Conservation (phyloP, 2,113 vertebrate species). For the Bambusicola thoracicus region DNA sequence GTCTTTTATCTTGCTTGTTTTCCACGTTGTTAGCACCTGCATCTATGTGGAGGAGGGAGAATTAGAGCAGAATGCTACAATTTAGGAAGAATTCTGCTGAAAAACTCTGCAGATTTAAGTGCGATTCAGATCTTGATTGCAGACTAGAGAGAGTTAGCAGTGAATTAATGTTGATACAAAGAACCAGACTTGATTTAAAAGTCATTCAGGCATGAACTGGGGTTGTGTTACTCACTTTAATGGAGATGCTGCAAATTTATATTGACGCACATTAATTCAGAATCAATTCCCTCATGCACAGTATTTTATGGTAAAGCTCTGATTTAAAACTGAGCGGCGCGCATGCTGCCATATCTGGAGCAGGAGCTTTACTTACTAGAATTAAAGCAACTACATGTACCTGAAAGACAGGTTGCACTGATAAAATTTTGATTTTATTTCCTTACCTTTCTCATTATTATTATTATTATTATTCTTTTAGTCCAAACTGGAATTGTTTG, state of each 20-base stretch:
- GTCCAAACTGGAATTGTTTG: not conserved
- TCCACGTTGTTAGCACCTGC: not conserved
- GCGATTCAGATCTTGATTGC: not conserved
- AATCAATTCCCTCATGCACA: not conserved
- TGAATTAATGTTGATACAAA: not conserved
- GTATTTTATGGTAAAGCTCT: not conserved
- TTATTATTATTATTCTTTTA: not conserved
- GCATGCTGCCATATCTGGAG: not conserved
- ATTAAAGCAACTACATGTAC: not conserved
- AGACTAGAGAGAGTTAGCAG: not conserved
- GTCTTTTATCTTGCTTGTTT: not conserved
- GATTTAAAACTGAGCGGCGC: not conserved
- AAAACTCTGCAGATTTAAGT: not conserved
- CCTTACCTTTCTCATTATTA: not conserved
- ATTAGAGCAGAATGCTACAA: not conserved
- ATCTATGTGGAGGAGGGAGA: not conserved
- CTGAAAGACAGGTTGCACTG: not conserved
- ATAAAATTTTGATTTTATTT: slow-evolving; percentile 1
- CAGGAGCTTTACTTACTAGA: not conserved
- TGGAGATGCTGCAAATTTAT: not conserved
- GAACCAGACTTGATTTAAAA: not conserved
- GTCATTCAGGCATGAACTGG: not conserved
- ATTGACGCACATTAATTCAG: not conserved
- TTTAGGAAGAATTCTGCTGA: not conserved
- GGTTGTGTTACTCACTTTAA: not conserved